These are phyloP conservation scores for Australoheros scitulus DNA, from an alignment of 2,113 vertebrate genomes.

Conservation along the genomic window DNA sequence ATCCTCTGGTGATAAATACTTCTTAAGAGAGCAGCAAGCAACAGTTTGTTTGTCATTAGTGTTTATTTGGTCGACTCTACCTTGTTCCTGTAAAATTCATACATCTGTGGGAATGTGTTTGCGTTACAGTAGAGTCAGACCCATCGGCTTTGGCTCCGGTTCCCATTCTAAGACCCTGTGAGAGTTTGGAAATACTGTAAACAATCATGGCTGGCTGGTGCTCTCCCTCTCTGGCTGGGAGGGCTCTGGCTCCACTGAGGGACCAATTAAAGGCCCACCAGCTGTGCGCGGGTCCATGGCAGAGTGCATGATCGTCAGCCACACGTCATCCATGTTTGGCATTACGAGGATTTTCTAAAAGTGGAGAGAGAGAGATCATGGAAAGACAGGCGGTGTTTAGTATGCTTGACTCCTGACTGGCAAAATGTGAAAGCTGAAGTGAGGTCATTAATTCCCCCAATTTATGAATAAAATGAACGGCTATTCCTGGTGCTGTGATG, in stretches of 20 bases:
- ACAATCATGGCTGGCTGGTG: constrained; percentile 78
- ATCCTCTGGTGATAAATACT: constrained; percentile 19
- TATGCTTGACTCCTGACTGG: background rate
- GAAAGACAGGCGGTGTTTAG: background rate
- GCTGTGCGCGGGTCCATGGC: constrained; percentile 90
- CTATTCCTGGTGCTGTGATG: rapidly evolving
- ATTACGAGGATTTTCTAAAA: constrained; percentile 95
- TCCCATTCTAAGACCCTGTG: constrained; percentile 34
- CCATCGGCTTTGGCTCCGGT: constrained; percentile 40
- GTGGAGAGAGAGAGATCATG: background rate
- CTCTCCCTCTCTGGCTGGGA: constrained; percentile 34
- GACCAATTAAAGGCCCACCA: constrained; percentile 50
- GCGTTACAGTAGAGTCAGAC: constrained; percentile 19
- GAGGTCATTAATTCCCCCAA: background rate
- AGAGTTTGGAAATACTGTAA: constrained; percentile 81
- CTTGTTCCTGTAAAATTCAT: constrained; percentile 13
- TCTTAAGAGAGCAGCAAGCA: constrained; percentile 60
- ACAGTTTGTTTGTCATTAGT: constrained; percentile 45
- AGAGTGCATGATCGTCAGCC: constrained; percentile 94
- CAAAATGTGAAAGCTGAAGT: background rate
- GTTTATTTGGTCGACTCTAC: constrained; percentile 45
- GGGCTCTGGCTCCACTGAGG: constrained; percentile 34
- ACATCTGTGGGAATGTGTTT: constrained; percentile 38
- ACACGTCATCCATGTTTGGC: constrained; percentile 98
- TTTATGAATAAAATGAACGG: background rate